phyloP scores from a whole-genome alignment of 2,888 invertebrate species.

The Perizoma flavofasciatum region DNA sequence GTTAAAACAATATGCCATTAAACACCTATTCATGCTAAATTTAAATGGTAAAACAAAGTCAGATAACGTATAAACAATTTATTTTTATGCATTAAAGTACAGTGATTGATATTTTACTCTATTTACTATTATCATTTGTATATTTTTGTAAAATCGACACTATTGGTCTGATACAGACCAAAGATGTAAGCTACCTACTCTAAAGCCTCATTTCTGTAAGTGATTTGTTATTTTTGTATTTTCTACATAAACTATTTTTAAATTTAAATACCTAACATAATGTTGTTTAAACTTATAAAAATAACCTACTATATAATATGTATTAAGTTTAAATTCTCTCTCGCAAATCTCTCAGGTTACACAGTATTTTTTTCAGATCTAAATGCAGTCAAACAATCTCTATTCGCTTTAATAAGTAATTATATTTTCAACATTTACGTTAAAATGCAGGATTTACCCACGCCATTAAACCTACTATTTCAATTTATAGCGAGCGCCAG shows the following conservation, averaged over 20 bases:
- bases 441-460: not conserved
- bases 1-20: no score
- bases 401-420: constrained; percentile 1
- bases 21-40: no score
- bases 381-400: constrained; percentile 17
- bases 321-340: not conserved
- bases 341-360: not conserved
- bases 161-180: constrained; percentile 80
- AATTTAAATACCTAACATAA: constrained; percentile 31
- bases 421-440: not conserved
- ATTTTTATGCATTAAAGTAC: constrained; percentile 49
- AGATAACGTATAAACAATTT: constrained; percentile 41
- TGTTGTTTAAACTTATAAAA: constrained; percentile 8
- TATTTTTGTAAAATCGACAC: constrained; percentile 35
- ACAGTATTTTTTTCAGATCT: constrained; percentile 1
- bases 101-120: constrained; percentile 32
- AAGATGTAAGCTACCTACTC: constrained; percentile 36
- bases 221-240: constrained; percentile 14
- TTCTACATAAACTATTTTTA: constrained; percentile 20
- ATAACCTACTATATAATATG: not conserved
- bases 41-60: constrained; percentile 23
- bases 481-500: not conserved
- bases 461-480: constrained; percentile 4
- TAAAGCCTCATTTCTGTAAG: constrained; percentile 61
- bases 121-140: constrained; percentile 29